Evolutionary conservation across 2,113 vertebrate genomes (phyloP).

Genomic region (Catharus minimus): DNA sequence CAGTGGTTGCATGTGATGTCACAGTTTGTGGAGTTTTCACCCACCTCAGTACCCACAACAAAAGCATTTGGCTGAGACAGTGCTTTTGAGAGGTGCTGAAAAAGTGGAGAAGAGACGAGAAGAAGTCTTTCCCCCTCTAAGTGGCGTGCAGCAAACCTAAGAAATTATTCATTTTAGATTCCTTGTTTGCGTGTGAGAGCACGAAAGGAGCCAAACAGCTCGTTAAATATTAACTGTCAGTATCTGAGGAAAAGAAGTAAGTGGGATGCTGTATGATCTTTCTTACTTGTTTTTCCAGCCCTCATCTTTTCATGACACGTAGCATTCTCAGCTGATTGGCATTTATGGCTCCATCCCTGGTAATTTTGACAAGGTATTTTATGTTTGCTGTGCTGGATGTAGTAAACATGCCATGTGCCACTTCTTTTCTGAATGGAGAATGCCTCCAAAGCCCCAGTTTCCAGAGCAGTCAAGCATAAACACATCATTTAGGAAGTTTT

Average conservation of each 20-base stretch:
- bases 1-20: background rate
- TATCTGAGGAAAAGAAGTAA: background rate
- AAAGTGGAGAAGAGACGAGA: background rate
- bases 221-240: background rate
- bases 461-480: background rate
- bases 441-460: background rate
- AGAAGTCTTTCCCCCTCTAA: background rate
- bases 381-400: background rate
- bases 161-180: background rate
- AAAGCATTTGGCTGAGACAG: rapidly evolving
- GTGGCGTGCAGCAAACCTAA: background rate
- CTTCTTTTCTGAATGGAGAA: background rate
- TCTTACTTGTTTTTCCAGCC: background rate
- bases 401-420: background rate
- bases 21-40: background rate
- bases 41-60: background rate
- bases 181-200: background rate
- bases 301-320: background rate
- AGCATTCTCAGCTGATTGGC: background rate
- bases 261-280: background rate
- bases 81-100: background rate
- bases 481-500: background rate
- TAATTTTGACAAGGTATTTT: slow-evolving; percentile 33
- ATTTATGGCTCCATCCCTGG: slow-evolving; percentile 2
- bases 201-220: background rate